Evolutionary conservation across 2,888 invertebrate species (phyloP).

Genomic region (Liposcelis brunnea): DNA sequence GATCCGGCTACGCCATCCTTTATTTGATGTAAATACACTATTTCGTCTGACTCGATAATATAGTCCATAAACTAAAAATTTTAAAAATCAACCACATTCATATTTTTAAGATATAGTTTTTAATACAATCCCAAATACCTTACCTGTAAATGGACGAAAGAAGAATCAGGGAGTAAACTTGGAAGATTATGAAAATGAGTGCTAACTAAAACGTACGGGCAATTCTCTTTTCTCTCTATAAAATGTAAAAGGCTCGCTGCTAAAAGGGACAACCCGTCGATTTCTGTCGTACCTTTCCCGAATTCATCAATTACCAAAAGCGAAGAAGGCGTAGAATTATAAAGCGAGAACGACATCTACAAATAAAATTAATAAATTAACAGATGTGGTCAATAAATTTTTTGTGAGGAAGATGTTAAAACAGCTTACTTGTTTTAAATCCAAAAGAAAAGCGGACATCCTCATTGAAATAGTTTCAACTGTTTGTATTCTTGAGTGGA

Average conservation of each 20-base stretch:
- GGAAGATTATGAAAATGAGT: constrained; percentile 59
- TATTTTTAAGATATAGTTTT: constrained; percentile 6
- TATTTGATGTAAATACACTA: constrained; percentile 50
- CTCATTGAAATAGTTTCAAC: constrained; percentile 60
- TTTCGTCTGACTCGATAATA: constrained; percentile 34
- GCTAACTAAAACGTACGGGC: constrained; percentile 59
- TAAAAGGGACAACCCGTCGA: constrained; percentile 59
- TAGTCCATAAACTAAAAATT: constrained; percentile 40
- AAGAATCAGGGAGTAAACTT: constrained; percentile 35
- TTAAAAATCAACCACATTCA: constrained; percentile 4
- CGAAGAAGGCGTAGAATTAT: constrained; percentile 43
- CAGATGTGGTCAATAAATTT: constrained; percentile 5
- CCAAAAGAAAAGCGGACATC: constrained; percentile 72
- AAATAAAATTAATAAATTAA: constrained; percentile 14
- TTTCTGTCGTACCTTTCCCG: constrained; percentile 63
- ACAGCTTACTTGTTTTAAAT: constrained; percentile 53
- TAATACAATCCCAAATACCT: constrained; percentile 16
- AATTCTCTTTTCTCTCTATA: constrained; percentile 32
- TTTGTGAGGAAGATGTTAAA: neutral
- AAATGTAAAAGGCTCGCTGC: constrained; percentile 50
- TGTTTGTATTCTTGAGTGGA: constrained; percentile 58
- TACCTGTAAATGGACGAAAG: constrained; percentile 35
- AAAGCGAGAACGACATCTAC: constrained; percentile 54
- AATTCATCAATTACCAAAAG: constrained; percentile 78
- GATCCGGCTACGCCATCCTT: constrained; percentile 36